phyloP scores from a whole-genome alignment of 2,113 vertebrate genomes.

The Nipponia nippon region DNA sequence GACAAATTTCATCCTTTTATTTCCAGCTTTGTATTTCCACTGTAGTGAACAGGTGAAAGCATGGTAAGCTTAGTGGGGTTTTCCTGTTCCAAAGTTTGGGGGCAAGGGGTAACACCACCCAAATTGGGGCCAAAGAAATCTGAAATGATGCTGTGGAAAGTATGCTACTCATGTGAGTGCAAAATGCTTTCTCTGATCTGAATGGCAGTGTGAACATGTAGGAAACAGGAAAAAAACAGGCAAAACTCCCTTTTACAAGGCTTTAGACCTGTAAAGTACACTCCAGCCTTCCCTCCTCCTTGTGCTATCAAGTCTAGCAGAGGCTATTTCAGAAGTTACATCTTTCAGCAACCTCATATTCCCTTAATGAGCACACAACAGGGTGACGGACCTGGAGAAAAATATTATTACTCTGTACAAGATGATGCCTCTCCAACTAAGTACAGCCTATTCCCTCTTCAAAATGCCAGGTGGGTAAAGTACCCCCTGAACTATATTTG shows the following conservation, averaged over 20 bases:
- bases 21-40: neutral
- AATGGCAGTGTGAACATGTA: neutral
- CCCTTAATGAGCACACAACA: neutral
- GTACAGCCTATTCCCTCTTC: neutral
- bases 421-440: neutral
- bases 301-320: neutral
- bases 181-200: neutral
- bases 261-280: neutral
- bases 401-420: no score
- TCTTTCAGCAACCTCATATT: neutral
- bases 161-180: neutral
- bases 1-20: neutral
- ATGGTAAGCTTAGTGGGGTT: neutral
- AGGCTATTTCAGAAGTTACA: neutral
- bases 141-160: neutral
- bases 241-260: neutral
- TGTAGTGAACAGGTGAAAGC: neutral
- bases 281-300: neutral
- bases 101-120: neutral
- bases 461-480: neutral
- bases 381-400: neutral
- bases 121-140: neutral
- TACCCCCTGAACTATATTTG: neutral
- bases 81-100: neutral
- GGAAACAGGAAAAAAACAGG: neutral